phyloP scores from a whole-genome alignment of 64 coral and sea anemone species.

The Montipora foliosa region DNA sequence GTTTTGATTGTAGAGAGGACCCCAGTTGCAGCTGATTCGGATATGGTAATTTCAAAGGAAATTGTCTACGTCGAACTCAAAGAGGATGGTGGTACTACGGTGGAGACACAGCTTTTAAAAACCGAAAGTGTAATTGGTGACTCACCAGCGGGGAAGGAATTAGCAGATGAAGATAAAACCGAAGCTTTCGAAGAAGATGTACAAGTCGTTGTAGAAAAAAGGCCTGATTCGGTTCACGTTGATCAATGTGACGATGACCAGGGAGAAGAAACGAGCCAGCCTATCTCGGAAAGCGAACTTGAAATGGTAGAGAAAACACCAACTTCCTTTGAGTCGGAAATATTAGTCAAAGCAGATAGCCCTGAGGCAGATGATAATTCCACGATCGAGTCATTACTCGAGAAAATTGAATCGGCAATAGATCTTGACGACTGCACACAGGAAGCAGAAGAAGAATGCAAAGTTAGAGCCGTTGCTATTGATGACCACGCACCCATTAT shows the following conservation, averaged over 20 bases:
- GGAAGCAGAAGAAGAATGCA: background rate
- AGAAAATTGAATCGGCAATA: slow-evolving; percentile 13
- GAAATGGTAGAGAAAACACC: background rate
- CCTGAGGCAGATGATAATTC: background rate
- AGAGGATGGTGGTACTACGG: background rate
- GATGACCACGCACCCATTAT: background rate
- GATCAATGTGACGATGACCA: background rate
- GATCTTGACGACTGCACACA: background rate
- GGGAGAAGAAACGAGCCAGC: background rate
- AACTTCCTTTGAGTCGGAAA: background rate
- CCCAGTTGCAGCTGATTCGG: background rate
- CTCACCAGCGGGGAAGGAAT: background rate
- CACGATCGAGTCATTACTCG: slow-evolving; percentile 1
- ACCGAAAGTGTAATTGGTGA: background rate
- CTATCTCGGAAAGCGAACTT: background rate
- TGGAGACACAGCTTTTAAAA: background rate
- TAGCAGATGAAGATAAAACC: background rate
- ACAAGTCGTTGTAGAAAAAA: background rate
- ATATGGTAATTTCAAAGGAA: background rate
- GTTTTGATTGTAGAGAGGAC: background rate
- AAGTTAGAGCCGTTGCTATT: background rate
- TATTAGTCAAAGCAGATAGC: background rate
- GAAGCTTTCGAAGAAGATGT: background rate
- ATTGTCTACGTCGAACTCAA: background rate
- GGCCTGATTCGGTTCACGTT: background rate